Evolutionary conservation across 2,113 vertebrate species (phyloP).

Genomic region (Hypomesus transpacificus): DNA sequence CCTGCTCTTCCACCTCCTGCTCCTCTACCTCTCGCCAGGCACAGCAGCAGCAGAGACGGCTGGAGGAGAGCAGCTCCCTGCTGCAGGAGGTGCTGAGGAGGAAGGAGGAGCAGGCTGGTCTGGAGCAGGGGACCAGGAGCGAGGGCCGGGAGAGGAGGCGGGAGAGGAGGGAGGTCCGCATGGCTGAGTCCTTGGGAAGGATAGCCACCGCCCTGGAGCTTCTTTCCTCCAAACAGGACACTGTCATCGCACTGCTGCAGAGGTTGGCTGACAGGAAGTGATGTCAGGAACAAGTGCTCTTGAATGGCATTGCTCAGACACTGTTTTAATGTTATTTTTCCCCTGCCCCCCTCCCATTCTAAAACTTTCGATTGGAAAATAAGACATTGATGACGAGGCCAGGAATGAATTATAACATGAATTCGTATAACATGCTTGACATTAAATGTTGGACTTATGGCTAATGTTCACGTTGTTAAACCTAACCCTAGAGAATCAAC

Average conservation of each 20-base stretch:
- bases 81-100: conserved; percentile 58
- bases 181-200: conserved; percentile 64
- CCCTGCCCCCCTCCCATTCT: neutral
- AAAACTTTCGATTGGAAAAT: no score
- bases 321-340: neutral
- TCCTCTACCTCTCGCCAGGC: neutral
- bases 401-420: no score
- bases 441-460: no score
- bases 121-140: conserved; percentile 55
- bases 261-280: conserved; percentile 71
- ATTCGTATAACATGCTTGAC: no score
- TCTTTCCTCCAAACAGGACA: conserved; percentile 77
- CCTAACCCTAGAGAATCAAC: no score
- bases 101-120: conserved; percentile 62
- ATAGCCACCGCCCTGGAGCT: conserved; percentile 75
- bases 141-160: conserved; percentile 68
- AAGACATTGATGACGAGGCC: no score
- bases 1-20: conserved; percentile 20
- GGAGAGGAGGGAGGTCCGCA: conserved; percentile 63
- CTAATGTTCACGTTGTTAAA: no score
- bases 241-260: conserved; percentile 73
- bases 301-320: neutral
- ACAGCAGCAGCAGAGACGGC: conserved; percentile 43
- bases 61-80: conserved; percentile 40
- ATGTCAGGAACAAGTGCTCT: neutral